These are phyloP conservation scores for Falco punctatus DNA, from an alignment of 2,113 vertebrate species.

Conservation along the genomic window DNA sequence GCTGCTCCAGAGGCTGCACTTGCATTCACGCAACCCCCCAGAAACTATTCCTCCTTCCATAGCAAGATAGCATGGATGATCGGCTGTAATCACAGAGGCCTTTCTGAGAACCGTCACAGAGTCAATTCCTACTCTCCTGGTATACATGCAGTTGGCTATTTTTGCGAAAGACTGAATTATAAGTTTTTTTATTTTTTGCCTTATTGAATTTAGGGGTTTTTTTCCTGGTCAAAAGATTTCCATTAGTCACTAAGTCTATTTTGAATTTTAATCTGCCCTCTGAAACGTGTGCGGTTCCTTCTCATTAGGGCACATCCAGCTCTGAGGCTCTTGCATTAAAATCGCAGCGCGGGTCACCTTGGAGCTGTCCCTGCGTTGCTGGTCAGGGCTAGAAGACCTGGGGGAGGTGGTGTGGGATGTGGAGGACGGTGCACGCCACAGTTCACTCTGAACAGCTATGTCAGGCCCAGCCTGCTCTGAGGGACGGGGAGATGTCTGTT, in stretches of 20 bases:
- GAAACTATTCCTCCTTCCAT: not conserved
- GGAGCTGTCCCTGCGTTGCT: not conserved
- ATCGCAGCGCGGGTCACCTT: not conserved
- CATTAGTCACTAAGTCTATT: not conserved
- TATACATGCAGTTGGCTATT: not conserved
- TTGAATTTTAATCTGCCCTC: not conserved
- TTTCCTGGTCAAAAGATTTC: not conserved
- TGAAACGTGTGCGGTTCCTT: not conserved
- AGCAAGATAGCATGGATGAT: accelerated
- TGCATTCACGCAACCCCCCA: not conserved
- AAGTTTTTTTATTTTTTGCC: too few species aligned
- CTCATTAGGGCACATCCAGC: not conserved
- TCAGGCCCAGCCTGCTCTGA: not conserved
- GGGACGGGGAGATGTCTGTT: too few species aligned
- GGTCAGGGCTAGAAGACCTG: accelerated
- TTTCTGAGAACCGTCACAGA: not conserved
- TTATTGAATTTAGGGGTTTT: not conserved
- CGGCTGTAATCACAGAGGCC: not conserved
- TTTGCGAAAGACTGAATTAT: not conserved
- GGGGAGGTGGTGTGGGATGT: accelerated
- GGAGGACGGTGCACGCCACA: accelerated
- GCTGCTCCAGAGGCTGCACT: not conserved
- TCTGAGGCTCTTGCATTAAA: not conserved
- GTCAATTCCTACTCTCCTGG: not conserved
- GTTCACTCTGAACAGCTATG: not conserved